phyloP scores from a whole-genome alignment of 2,113 vertebrate genomes.

The Lepidothrix coronata region DNA sequence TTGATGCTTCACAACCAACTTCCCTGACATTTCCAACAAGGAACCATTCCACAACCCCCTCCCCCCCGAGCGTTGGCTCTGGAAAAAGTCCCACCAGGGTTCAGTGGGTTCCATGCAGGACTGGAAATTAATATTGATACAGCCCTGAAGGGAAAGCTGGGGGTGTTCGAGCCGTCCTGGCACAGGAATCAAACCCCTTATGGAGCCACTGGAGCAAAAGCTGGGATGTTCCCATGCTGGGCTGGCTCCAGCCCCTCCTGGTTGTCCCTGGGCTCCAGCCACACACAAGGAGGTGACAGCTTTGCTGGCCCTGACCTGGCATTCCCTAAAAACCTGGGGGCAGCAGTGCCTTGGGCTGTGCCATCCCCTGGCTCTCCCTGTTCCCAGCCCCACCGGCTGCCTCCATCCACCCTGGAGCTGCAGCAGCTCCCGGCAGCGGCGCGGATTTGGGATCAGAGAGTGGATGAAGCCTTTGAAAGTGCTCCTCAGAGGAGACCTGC shows the following conservation, averaged over 20 bases:
- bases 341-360: rapidly evolving
- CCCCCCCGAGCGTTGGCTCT: rapidly evolving
- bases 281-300: rapidly evolving
- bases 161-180: rapidly evolving
- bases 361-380: rapidly evolving
- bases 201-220: neutral
- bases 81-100: neutral
- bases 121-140: neutral
- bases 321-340: neutral
- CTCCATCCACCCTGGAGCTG: neutral
- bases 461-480: neutral
- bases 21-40: neutral
- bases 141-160: rapidly evolving
- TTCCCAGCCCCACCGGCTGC: rapidly evolving
- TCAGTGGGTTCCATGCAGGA: neutral
- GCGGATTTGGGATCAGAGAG: rapidly evolving
- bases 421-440: neutral
- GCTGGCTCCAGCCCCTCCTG: neutral
- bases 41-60: rapidly evolving
- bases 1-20: neutral
- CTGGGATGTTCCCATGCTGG: neutral
- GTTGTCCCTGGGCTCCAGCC: neutral
- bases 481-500: neutral
- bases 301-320: neutral
- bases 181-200: neutral